Base-by-base conservation (phyloP, 2,797 vertebrate genomes). In the Sarcophilus harrisii region DNA sequence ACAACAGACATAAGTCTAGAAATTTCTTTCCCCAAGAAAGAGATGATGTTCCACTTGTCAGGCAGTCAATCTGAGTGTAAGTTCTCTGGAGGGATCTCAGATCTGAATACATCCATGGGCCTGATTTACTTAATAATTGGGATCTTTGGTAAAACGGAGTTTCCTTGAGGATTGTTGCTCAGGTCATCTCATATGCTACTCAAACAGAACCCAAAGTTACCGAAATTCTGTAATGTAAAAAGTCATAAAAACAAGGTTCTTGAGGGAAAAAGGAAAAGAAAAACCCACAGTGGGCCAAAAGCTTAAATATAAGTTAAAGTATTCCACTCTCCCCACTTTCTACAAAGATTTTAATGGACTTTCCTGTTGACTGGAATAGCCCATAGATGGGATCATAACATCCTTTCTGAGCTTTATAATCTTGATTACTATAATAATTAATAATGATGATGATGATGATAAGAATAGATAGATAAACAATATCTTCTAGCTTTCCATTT, bases 41-140 rank as follows among this genome's bases (percentile, higher is more conserved):
- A 21, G 91, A 96, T 96, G 98, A 98, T 97, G 66, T 95, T 94
- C 90, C 97, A 95, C 97, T 98, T 98, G 97, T 98, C 98, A 98
- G 96, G 98, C 98, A 97, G 96, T 97, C 95, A 96, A 98, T 96
- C 57, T 97, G 94, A 97, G 97, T 96, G 66, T 59, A 96, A 90
- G 58, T 97, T 97, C 96, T 98, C 96, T 95, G 96, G 96, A 90
- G 97, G 62, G 94, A 96, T 91, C 96, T 95, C 49, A 92, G 97
- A 93, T 96, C 95, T 96, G 92, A 94, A 97, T 94, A 96, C 97
- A 97, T 97, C 95, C 58, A 89, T 94, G 28, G 95, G 66, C 90
- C 94, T 92, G 5, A 91, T 91, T 92, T 81, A 97, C 58, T 91
- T 97, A 97, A 97, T 96, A 94, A 95, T 95, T 81, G 92, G 87